Evolutionary conservation across 2,888 invertebrate genomes (phyloP).

Genomic region (Lithophane leautieri): DNA sequence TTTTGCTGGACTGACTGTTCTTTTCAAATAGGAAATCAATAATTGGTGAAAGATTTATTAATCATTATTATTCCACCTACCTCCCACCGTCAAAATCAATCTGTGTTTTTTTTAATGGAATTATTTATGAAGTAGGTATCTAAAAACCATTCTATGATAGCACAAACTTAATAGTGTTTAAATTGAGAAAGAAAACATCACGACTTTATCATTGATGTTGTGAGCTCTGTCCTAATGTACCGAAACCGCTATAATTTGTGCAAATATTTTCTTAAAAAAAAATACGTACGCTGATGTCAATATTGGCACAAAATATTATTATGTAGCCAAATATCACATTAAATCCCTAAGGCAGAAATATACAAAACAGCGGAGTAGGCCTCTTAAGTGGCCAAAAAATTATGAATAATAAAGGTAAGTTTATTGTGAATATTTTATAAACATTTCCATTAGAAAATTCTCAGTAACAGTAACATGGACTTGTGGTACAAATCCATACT

Average conservation of each 20-base stretch:
- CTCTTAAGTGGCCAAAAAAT: not conserved
- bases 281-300: constrained; percentile 2
- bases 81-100: too few relatives aligned
- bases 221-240: not conserved
- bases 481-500: not conserved
- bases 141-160: not conserved
- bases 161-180: not conserved
- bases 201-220: constrained; percentile 10
- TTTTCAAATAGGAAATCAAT: not conserved
- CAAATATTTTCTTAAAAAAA: not conserved
- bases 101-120: too few relatives aligned
- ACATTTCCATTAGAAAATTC: not conserved
- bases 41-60: not conserved
- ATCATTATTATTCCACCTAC: too few relatives aligned
- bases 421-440: constrained; percentile 6
- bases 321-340: not conserved
- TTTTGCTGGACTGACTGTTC: not conserved
- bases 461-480: too few relatives aligned
- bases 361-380: not conserved
- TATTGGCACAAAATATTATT: not conserved
- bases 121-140: too few relatives aligned
- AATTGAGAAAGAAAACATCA: constrained; percentile 30
- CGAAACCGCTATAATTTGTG: not conserved
- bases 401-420: not conserved
- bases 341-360: not conserved